Conservation (phyloP, 2,797 vertebrate species). For the Peromyscus melanophrys region DNA sequence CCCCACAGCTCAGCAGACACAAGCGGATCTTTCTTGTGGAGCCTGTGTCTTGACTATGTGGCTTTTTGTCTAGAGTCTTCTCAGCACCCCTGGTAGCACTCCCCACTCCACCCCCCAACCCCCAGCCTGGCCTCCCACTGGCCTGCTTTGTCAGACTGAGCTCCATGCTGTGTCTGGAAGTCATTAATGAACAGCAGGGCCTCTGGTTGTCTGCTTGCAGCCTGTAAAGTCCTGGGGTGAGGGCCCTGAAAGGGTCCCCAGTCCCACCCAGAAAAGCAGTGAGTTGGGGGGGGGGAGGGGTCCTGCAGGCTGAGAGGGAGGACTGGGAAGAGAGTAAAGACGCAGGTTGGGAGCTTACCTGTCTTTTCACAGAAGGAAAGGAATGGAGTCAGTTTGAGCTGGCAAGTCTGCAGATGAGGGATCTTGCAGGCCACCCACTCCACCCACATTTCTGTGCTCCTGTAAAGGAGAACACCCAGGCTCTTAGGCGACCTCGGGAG, state of each 20-base stretch:
- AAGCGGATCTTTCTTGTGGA: not conserved
- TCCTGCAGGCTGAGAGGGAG: too few species aligned
- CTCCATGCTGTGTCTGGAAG: conserved; percentile 86
- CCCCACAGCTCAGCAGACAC: not conserved
- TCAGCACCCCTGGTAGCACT: not conserved
- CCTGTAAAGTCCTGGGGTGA: conserved; percentile 74
- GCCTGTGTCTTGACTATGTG: accelerated
- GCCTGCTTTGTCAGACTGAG: conserved; percentile 50
- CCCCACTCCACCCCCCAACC: not conserved
- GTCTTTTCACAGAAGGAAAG: not conserved
- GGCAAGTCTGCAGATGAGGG: accelerated
- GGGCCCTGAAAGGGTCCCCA: conserved; percentile 62
- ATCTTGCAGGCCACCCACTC: not conserved
- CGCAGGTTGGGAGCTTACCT: not conserved
- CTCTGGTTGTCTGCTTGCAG: conserved; percentile 71
- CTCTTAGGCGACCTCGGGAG: not conserved
- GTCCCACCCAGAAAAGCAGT: not conserved
- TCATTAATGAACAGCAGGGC: conserved; percentile 85
- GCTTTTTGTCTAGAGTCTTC: not conserved
- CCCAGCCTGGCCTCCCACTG: accelerated
- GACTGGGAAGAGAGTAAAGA: not conserved
- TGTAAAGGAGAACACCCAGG: not conserved
- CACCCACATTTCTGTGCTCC: not conserved
- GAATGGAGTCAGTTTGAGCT: not conserved
- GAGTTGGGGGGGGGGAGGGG: not conserved